These are phyloP conservation scores for Asarcornis scutulata DNA, from an alignment of 2,113 vertebrate genomes.

Conservation along the genomic window DNA sequence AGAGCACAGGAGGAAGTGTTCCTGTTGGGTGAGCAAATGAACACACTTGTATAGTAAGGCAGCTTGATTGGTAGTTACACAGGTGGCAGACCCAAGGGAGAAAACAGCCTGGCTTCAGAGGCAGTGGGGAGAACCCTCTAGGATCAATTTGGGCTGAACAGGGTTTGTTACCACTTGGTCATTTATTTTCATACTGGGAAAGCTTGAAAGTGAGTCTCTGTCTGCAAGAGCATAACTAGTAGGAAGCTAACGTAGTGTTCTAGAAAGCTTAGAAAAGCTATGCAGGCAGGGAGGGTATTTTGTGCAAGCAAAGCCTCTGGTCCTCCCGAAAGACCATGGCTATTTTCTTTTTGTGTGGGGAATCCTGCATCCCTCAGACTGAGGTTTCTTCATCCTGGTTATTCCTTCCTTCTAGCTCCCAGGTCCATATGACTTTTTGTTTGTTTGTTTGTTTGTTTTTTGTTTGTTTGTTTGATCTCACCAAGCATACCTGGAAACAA, in stretches of 20 bases:
- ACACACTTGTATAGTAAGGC: not conserved
- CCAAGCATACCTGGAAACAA: not conserved
- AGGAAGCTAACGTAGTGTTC: not conserved
- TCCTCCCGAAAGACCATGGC: not conserved
- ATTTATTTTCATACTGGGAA: not conserved
- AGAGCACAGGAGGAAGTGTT: not conserved
- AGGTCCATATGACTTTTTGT: not conserved
- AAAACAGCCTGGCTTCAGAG: not conserved
- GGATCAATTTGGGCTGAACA: not conserved
- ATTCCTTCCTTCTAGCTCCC: not conserved
- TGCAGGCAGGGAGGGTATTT: not conserved
- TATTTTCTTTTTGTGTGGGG: not conserved
- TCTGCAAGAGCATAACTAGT: fast-evolving
- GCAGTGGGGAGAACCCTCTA: fast-evolving
- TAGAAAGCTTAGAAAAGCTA: not conserved
- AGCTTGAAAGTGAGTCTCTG: not conserved
- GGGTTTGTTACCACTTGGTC: not conserved
- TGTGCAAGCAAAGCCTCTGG: not conserved
- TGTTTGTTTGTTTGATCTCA: not conserved
- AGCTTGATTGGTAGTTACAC: not conserved
- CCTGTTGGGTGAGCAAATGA: not conserved
- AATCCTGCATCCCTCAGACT: not conserved
- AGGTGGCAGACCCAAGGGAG: not conserved
- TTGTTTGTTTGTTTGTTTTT: not conserved
- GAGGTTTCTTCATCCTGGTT: not conserved